Percentiles rank a stretch among this genome's conserved stretches.
Conservation (phyloP, 2,888 invertebrate genomes). For the Fragum fragum region DNA sequence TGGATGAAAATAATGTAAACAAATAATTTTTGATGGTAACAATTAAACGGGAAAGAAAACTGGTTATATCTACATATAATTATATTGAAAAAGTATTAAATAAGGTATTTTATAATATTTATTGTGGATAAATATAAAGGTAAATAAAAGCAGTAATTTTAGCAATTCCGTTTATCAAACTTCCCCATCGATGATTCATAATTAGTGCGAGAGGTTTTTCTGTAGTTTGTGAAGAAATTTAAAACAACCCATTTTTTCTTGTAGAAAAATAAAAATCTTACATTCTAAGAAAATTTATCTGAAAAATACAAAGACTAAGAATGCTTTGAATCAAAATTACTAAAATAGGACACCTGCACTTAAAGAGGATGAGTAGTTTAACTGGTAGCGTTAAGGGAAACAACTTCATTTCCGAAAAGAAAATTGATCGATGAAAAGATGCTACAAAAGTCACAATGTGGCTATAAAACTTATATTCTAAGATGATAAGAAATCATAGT, state of each 20-base stretch:
- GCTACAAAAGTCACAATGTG: too few relatives aligned
- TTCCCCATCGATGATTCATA: not conserved
- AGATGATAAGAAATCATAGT: too few relatives aligned
- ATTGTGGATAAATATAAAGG: not conserved
- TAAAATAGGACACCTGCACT: conserved; percentile 38
- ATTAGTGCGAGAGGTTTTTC: too few relatives aligned
- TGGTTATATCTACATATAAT: not conserved
- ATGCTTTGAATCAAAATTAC: too few relatives aligned
- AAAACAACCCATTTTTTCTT: too few relatives aligned
- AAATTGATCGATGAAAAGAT: too few relatives aligned
- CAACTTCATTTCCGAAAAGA: conserved; percentile 11
- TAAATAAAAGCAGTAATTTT: not conserved
- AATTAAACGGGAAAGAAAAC: too few relatives aligned
- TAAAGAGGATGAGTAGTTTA: conserved; percentile 31
- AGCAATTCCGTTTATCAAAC: not conserved
- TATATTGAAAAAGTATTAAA: not conserved
- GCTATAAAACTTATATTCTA: too few relatives aligned
- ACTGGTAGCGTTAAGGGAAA: conserved; percentile 17
- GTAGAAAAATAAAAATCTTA: too few relatives aligned
- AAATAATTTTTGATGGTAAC: not conserved
- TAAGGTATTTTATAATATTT: not conserved
- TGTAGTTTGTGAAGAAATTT: too few relatives aligned
- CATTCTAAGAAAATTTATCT: too few relatives aligned
- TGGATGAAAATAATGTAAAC: conserved; percentile 21
- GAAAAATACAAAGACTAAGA: too few relatives aligned